phyloP scores from a whole-genome alignment of 2,797 vertebrate genomes.

The Sparus aurata region DNA sequence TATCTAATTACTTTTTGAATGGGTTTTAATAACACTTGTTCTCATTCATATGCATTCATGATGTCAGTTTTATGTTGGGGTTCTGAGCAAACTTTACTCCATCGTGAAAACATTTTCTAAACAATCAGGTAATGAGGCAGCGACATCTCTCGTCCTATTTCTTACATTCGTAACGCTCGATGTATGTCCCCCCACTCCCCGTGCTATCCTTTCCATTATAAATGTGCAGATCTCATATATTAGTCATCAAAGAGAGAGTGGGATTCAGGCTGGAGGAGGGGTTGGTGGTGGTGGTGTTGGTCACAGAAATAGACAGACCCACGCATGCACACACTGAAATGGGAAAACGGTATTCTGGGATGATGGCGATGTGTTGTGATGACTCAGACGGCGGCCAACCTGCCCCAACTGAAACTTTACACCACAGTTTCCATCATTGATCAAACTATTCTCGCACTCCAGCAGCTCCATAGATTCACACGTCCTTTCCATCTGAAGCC shows the following conservation, averaged over 20 bases:
- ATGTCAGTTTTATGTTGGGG: background rate
- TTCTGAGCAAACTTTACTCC: background rate
- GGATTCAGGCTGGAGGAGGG: constrained; percentile 17
- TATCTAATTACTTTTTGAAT: constrained; percentile 5
- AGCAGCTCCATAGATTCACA: constrained; percentile 22
- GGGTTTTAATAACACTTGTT: background rate
- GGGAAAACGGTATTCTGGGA: constrained; percentile 24
- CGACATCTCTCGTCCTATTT: background rate
- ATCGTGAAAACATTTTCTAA: background rate
- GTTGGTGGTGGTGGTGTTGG: background rate
- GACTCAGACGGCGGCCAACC: constrained; percentile 37
- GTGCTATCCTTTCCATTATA: constrained; percentile 26
- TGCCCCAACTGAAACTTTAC: constrained; percentile 14
- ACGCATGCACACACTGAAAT: constrained; percentile 32
- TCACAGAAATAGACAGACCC: constrained; percentile 16
- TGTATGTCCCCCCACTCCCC: background rate
- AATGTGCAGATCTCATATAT: constrained; percentile 49
- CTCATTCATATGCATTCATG: background rate
- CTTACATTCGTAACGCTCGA: background rate
- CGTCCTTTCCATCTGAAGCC: constrained; percentile 26
- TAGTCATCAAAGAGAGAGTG: constrained; percentile 46
- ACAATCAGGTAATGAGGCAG: background rate
- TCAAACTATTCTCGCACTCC: constrained; percentile 8
- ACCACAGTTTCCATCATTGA: constrained; percentile 38
- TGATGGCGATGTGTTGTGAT: constrained; percentile 37